Evolutionary conservation across 2,113 vertebrate species (phyloP), one percentile per base, ranked within the genome.

Genomic region (Tragelaphus imberbis): DNA sequence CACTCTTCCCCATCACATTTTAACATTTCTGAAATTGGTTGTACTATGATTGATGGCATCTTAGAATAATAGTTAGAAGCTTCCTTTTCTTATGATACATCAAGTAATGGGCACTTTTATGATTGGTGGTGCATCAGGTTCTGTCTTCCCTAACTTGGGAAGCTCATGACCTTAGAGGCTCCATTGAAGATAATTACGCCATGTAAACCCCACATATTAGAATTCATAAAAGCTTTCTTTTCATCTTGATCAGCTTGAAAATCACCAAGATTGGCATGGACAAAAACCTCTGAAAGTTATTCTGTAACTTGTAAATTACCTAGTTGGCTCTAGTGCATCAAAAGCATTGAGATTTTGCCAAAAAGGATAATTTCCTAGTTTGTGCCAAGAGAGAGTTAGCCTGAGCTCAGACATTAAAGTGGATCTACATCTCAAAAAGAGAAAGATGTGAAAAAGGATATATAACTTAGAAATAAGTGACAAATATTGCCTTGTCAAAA

Each of bases 21-120:
- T 81, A 93, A 91, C 25, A 63, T 63, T 25, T 82, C 88, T 89
- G 55, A 96, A 91, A 77, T 77, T 30, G 19, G 56, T 19, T 88
- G 28, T 56, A 23, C 82, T 51, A 56, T 49, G 84, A 89, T 49
- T 59, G 82, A 71, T 27, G 23, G 9, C 9, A 55, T 90, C 53
- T 96, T 81, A 96, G 63, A 93, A 93, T 56, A 90, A 94, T 6
- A 65, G 36, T 80, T 53, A 47, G 36, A 75, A 90, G 10, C 17
- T 90, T 90, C 71, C 84, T 55, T 61, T 88, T 82, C 47, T 87
- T 65, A 13, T 92, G 90, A 98, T 63, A 59, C 16, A 68, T 92
- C 68, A 94, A 81, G 28, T 81, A 56, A 87, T 19, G 19, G 61
- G 47, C 23, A 10, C 17, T 88, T 68, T 55, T 86, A 61, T 2